Base-by-base conservation (phyloP, 2,797 vertebrate genomes). In the Sternotherus odoratus region DNA sequence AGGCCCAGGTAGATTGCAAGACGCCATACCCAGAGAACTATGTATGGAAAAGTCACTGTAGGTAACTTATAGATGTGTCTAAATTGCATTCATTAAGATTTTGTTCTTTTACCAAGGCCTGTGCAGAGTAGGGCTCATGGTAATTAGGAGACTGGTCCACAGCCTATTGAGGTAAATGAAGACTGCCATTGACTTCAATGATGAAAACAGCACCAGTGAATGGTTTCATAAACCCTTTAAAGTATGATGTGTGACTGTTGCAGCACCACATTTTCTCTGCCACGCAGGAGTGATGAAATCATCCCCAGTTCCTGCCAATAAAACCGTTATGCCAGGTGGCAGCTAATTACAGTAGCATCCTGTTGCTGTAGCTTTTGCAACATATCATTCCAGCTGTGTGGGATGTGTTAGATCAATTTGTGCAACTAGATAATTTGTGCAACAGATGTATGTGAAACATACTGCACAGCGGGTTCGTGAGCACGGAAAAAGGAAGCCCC, bases 171-270 rank as follows among this genome's bases (percentile, higher is more conserved):
- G 19, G 60, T 63, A n/a, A n/a, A 19, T 17, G 60, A 30, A 51
- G 50, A 39, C 0, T 0, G 12, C 75, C 17, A 3, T 16, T 4
- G 12, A 77, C 1, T 15, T 5, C 12, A 2, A 0, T 50, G n/a
- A 75, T 88, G 88, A 92, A 2, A 30, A 72, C 33, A 33, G 54
- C 12, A 54, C 9, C 2, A 48, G 21, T 4, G 83, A 33, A 28
- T n/a, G 30, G 57, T 92, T 43, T 60, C 10, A 10, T n/a, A 91
- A 88, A 17, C 30, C n/a, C 60, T 17, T 63, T 63, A n/a, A 19
- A 63, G 33, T 15, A n/a, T 19, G 57, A 30, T 33, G 7, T 2
- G 2, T 13, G 21, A 57, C 56, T 63, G 1, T 69, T 94, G 56
- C 39, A 91, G 79, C 80, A 85, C 1, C 33, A 79, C 50, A 30